Evolutionary conservation across 2,113 vertebrate species (phyloP).

Genomic region (Oncorhynchus nerka): DNA sequence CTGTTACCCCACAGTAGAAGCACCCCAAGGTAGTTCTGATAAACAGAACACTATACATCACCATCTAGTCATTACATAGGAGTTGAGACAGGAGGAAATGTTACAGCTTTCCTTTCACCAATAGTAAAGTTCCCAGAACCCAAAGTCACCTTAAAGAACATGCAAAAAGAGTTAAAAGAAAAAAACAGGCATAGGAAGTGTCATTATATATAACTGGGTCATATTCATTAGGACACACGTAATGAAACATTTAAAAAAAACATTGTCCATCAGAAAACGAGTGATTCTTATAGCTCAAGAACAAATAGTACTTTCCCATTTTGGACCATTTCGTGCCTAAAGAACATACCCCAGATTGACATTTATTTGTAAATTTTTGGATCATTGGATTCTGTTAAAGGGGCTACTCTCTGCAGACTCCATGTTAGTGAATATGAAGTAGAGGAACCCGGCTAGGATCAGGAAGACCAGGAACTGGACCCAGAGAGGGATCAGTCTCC

Average conservation of each 20-base stretch:
- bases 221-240: too few relatives aligned
- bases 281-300: background rate
- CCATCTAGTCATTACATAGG: background rate
- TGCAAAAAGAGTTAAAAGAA: background rate
- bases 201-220: background rate
- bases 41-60: background rate
- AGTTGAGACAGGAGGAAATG: background rate
- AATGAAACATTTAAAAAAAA: too few relatives aligned
- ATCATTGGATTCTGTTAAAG: slow-evolving; percentile 56
- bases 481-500: slow-evolving; percentile 65
- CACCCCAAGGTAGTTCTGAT: background rate
- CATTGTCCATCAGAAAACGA: background rate
- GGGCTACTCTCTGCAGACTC: slow-evolving; percentile 52
- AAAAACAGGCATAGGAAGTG: background rate
- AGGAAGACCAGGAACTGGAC: slow-evolving; percentile 69
- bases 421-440: slow-evolving; percentile 67
- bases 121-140: background rate
- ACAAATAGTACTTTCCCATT: too few relatives aligned
- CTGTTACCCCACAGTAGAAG: background rate
- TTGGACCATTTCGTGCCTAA: too few relatives aligned
- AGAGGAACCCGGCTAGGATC: slow-evolving; percentile 56
- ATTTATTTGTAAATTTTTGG: too few relatives aligned
- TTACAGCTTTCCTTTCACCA: background rate
- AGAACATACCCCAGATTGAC: too few relatives aligned
- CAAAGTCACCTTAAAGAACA: background rate